Base-by-base conservation (phyloP, 64 coral and sea anemone species). In the Montipora capricornis region DNA sequence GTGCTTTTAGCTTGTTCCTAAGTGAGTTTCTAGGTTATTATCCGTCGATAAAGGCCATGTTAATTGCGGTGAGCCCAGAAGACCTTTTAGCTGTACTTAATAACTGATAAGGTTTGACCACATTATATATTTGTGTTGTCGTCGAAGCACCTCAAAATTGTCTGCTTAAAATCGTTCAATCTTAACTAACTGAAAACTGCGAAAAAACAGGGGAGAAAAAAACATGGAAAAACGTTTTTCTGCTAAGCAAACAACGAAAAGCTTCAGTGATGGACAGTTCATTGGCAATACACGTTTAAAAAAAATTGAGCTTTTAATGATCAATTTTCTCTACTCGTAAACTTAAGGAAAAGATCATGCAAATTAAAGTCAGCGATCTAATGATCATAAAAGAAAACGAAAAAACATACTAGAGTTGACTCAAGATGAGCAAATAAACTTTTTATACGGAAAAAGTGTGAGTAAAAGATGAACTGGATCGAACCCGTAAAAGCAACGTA, bases 221-320 rank as follows among this genome's bases (percentile, higher is more conserved):
- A 53, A 22, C 8, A 6, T 68, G n/a, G 5, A 68, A 45, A n/a
- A 82, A 82, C 17, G 7, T 44, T 1, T 8, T 45, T 14, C 64
- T 49, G 82, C 82, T 86, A 70, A 86, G 66, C 82, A 86, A 86
- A 86, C 20, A 86, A 73, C 48, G 44, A 8, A 73, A 50, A 50
- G 46, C 62, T 1, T 5, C 13, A 7, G 22, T 86, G 62, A 86
- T 86, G 8, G 82, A 86, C 82, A 71, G 62, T 49, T 86, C 47
- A 24, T 29, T 11, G 16, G 45, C 68, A 86, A 86, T 86, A 86
- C 22, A 86, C 82, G n/a, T 70, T 71, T 37, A 49, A 45, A 44
- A 37, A 37, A 86, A 86, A 86, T 86, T 71, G 45, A 73, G 62
- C 47, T 86, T 71, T 86, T 71, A 70, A 86, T 86, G 60, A 86